phyloP scores from a whole-genome alignment of 2,797 vertebrate species.

The Myotis pilosus region DNA sequence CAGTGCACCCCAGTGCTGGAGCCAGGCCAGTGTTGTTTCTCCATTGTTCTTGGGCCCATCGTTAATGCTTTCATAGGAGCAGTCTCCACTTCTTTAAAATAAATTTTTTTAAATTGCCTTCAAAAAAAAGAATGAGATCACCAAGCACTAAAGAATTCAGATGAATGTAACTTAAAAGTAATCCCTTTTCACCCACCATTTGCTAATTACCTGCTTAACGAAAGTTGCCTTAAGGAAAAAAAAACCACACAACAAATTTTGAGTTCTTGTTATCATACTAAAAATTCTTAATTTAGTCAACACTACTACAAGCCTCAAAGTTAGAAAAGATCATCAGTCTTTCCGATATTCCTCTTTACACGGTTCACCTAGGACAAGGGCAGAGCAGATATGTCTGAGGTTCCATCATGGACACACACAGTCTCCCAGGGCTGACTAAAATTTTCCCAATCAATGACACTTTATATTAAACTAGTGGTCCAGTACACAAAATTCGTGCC shows the following conservation, averaged over 20 bases:
- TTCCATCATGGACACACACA: not conserved
- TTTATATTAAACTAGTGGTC: not conserved
- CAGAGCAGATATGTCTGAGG: not conserved
- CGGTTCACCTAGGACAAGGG: not conserved
- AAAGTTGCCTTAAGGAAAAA: not conserved
- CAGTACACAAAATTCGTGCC: too few species aligned
- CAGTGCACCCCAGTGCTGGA: rapidly evolving
- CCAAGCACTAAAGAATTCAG: not conserved
- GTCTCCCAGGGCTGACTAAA: not conserved
- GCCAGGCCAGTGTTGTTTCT: not conserved
- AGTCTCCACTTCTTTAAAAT: slow-evolving; percentile 10
- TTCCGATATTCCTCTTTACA: slow-evolving; percentile 9
- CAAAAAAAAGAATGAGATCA: not conserved
- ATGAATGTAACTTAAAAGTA: slow-evolving; percentile 11
- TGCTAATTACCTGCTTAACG: slow-evolving; percentile 20
- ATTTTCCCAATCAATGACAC: not conserved
- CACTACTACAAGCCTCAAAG: not conserved
- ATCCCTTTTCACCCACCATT: not conserved
- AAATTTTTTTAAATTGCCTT: not conserved
- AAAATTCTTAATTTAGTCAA: not conserved
- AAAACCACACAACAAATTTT: not conserved
- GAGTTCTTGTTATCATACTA: slow-evolving; percentile 5
- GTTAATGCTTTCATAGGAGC: not conserved
- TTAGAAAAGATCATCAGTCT: not conserved
- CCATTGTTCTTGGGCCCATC: not conserved